Evolutionary conservation across 2,797 vertebrate genomes (phyloP), one percentile per base, ranked within the genome.

Genomic region (Cyclura pinguis): DNA sequence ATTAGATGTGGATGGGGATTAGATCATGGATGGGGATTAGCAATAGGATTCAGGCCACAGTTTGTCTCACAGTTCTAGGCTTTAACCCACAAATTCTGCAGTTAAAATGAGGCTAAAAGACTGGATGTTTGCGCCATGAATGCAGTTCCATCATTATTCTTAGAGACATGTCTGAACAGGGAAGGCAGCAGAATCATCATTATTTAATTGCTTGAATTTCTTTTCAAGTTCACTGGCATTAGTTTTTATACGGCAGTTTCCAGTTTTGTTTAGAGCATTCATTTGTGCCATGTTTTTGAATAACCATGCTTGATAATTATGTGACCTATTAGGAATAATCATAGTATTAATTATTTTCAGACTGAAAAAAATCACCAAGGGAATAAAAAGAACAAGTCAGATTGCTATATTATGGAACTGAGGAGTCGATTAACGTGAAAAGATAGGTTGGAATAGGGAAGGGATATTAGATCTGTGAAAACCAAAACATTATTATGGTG

Each of bases 401-500:
- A 86, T 47, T 83, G 73, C 73, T 88, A 50, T 24, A 87, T 4
- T 89, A 64, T 77, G 22, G 50, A 35, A 22, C 20, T 35, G 10
- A 47, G 69, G 80, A 59, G 72, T 76, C 32, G 29, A 72, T 78
- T 88, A 78, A 78, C 78, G 69, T 59, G 47, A 91, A 88, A 91
- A 88, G 18, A 42, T 74, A 55, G 73, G 35, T 69, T 91, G 29
- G 80, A 84, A 35, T 38, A 77, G 81, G 59, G 59, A 78, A 67
- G 85, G 62, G 62, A 76, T 62, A 59, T 91, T 84, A 78, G 29
- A 47, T 88, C 86, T 91, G 42, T 69, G n/a, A 88, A 91, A 91
- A 80, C 50, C 80, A 80, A 84, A 91, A 87, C 59, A 59, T 67
- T 57, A 90, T 90, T 82, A 72, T 20, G 47, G 50, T 72, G 27